Evolutionary conservation across 2,797 vertebrate genomes (phyloP).

Genomic region (Remorina albescens): DNA sequence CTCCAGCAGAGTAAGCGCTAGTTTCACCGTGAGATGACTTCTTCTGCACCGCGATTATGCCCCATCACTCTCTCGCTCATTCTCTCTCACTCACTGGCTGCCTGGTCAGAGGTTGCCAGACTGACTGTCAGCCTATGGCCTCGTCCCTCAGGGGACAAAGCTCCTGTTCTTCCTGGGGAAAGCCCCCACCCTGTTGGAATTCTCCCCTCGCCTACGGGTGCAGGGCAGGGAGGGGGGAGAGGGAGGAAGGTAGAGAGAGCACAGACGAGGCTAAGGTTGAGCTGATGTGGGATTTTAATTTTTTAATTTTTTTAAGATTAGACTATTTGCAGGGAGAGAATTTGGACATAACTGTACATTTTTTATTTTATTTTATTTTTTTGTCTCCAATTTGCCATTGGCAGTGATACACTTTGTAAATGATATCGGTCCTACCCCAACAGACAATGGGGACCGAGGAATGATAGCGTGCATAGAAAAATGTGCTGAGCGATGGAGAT

Average conservation of each 20-base stretch:
- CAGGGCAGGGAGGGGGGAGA: conserved; percentile 12
- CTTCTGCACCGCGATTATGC: conserved; percentile 55
- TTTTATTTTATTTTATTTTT: background rate
- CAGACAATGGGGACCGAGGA: conserved; percentile 24
- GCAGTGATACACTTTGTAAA: background rate
- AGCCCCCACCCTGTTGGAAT: conserved; percentile 84
- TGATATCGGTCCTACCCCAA: background rate
- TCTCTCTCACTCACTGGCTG: conserved; percentile 43
- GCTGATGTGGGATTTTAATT: conserved; percentile 1
- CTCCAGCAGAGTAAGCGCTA: conserved; percentile 21
- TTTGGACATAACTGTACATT: background rate
- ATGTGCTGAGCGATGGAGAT: conserved; percentile 50
- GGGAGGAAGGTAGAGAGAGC: conserved; percentile 32
- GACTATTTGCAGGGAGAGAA: background rate
- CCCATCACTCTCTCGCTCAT: conserved; percentile 21
- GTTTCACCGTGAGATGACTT: conserved; percentile 59
- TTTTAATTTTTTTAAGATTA: conserved; percentile 8
- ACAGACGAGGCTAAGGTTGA: conserved; percentile 40
- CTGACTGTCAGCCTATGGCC: conserved; percentile 81
- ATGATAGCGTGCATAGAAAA: conserved; percentile 30
- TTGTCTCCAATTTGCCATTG: background rate
- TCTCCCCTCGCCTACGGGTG: conserved; percentile 81
- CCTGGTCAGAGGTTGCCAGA: conserved; percentile 77
- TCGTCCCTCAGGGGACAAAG: conserved; percentile 84
- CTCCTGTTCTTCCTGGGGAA: conserved; percentile 87